Base-by-base conservation (phyloP, 2,888 invertebrate species). In the Rhodophaea formosa region DNA sequence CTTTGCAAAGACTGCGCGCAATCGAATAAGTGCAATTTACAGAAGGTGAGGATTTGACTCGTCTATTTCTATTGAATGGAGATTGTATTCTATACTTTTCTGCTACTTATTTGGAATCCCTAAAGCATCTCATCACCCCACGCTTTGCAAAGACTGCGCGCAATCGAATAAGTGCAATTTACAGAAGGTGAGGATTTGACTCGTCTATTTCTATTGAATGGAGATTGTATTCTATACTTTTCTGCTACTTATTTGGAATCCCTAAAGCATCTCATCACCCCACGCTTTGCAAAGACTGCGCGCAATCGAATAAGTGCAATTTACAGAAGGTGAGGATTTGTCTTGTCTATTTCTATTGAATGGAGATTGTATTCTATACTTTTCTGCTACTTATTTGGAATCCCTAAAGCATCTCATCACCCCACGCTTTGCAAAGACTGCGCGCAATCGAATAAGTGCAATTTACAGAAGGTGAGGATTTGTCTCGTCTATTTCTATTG, bases 1-100 rank as follows among this genome's bases (percentile, higher is more conserved):
- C 83, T n/a, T n/a, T n/a, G n/a, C n/a, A n/a, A n/a, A n/a, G n/a
- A n/a, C n/a, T n/a, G 91, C 57, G 88, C 91, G 6, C 92, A 92
- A 68, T 95, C 96, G 62, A 94, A 95, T 55, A 97, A 97, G 84
- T 97, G 96, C 83, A 97, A 97, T 81, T 94, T 97, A 70, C 96
- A 96, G 80, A 97, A 97, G 78, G 93, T 90, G 69, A 73, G 73
- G 14, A 15, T 32, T 35, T 35, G 61, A 7, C 8, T 49, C 8
- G 54, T 53, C 14, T 47, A n/a, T 16, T 8, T 44, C 14, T 43
- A 43, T 45, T 16, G 12, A 32, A n/a, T 52, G 39, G 10, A 39
- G 3, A 52, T n/a, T n/a, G n/a, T n/a, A n/a, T n/a, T n/a, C n/a
- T n/a, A n/a, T n/a, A n/a, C n/a, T n/a, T n/a, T n/a, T n/a, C n/a